Base-by-base conservation (phyloP, 64 coral and sea anemone genomes). In the Dendronephthya gigantea region DNA sequence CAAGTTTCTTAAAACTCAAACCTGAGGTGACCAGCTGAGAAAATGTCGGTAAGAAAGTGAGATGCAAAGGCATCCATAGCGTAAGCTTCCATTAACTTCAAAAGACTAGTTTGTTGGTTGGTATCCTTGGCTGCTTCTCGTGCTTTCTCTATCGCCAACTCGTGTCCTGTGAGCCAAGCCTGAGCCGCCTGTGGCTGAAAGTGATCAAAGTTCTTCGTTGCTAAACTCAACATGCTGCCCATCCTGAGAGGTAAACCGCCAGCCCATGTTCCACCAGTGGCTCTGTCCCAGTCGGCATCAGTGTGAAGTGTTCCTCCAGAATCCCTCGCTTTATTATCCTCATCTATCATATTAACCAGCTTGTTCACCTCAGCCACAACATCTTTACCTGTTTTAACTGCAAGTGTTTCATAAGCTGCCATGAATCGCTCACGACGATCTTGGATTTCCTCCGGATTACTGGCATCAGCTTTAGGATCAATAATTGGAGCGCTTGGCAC, bases 121-220 rank as follows among this genome's bases (percentile, higher is more conserved):
- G 9, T 5, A 12, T 75, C 69, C 4, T 31, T 27, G 10, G 69
- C 69, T 31, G 69, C 69, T 4, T 31, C 30, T 16, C 30, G 69
- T 1, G 69, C 69, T 75, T 75, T 75, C n/a, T 34, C 30, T 13
- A 75, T 31, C 10, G 69, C 28, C 12, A 75, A 27, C 25, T 31
- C 27, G 34, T 75, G 69, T 1, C 69, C 69, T 12, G 25, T 59
- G 33, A 36, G 68, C 28, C 86, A 90, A 6, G 89, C 84, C 8
- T 62, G 4, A 17, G 40, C 75, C 33, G 89, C 84, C 11, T 86
- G 29, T 43, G 89, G 89, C 7, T 41, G 74, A 28, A 90, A 90
- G 43, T 90, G 89, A 52, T 90, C 89, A 50, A 51, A 49, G 25
- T 90, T 90, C 9, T 48, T 4, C 10, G 84, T 69, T 33, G 69